Conservation (phyloP, 2,888 invertebrate genomes). For the Boloria selene region DNA sequence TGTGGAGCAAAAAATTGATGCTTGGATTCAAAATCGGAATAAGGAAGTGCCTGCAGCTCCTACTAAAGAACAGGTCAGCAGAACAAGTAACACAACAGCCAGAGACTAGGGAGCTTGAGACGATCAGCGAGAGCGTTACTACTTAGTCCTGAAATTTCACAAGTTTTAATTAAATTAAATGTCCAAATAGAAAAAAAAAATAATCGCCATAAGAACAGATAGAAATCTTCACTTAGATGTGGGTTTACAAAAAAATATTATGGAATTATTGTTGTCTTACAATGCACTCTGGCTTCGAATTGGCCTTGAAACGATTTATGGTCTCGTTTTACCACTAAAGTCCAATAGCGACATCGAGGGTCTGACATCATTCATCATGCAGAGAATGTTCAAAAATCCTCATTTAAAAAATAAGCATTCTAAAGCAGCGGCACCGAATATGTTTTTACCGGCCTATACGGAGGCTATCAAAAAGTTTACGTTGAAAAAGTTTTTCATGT, state of each 20-base stretch:
- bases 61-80: slow-evolving; percentile 87
- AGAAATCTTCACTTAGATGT: slow-evolving; percentile 91
- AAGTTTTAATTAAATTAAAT: slow-evolving; percentile 86
- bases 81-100: slow-evolving; percentile 85
- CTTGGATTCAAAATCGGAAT: slow-evolving; percentile 88
- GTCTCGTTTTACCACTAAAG: slow-evolving; percentile 86
- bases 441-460: slow-evolving; percentile 85
- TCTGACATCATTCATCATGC: slow-evolving; percentile 88
- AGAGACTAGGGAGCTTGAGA: slow-evolving; percentile 85
- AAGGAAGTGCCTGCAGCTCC: slow-evolving; percentile 86
- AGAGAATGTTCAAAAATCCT: slow-evolving; percentile 89
- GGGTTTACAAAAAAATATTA: slow-evolving; percentile 88
- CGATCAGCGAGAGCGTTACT: slow-evolving; percentile 85
- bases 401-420: slow-evolving; percentile 85
- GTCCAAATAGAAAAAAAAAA: slow-evolving; percentile 88
- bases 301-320: slow-evolving; percentile 92
- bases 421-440: slow-evolving; percentile 75
- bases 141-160: slow-evolving; percentile 82
- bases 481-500: slow-evolving; percentile 90
- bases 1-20: slow-evolving; percentile 84
- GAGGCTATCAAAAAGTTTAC: slow-evolving; percentile 89
- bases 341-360: slow-evolving; percentile 91
- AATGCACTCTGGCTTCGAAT: slow-evolving; percentile 95
- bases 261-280: slow-evolving; percentile 90
- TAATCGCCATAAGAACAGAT: slow-evolving; percentile 89